These are phyloP conservation scores for Drosophila ficusphila DNA, from an alignment of 1,140 invertebrate genomes.

Conservation along the genomic window DNA sequence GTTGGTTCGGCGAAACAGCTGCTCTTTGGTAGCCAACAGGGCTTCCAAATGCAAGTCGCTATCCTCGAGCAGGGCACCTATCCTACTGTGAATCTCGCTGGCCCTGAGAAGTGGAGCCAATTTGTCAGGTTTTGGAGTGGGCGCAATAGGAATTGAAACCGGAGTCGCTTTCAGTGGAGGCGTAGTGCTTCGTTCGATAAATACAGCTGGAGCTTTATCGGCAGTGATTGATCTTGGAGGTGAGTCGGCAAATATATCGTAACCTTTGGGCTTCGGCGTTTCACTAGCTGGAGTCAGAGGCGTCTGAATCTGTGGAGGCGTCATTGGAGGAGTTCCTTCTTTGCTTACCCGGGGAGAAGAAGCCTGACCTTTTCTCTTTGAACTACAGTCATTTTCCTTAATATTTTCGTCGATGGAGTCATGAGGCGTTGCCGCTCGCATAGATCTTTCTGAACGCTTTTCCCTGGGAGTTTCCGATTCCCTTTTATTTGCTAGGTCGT, in stretches of 20 bases:
- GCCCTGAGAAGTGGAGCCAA: conserved; percentile 49
- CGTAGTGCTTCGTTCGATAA: conserved; percentile 53
- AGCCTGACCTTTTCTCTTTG: background rate
- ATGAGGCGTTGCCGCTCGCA: background rate
- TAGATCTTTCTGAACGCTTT: background rate
- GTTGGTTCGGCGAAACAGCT: conserved; percentile 54
- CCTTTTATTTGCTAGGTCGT: no score
- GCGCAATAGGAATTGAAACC: background rate
- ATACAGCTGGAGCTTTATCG: conserved; percentile 3
- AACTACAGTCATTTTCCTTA: background rate
- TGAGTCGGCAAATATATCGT: conserved; percentile 76
- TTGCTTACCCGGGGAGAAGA: background rate
- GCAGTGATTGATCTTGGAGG: conserved; percentile 69
- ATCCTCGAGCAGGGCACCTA: conserved; percentile 72
- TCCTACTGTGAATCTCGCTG: conserved; percentile 72
- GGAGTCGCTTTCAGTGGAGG: conserved; percentile 35
- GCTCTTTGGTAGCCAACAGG: conserved; percentile 53
- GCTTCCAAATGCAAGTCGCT: conserved; percentile 63
- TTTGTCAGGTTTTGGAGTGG: background rate
- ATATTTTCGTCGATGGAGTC: background rate
- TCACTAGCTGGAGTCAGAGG: background rate
- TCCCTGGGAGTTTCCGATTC: background rate
- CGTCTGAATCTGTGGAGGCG: conserved; percentile 2
- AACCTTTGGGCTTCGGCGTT: conserved; percentile 20
- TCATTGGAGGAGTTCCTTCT: conserved; percentile 18